Conservation (phyloP, 92 coral and sea anemone species). For the Porites lobata region DNA sequence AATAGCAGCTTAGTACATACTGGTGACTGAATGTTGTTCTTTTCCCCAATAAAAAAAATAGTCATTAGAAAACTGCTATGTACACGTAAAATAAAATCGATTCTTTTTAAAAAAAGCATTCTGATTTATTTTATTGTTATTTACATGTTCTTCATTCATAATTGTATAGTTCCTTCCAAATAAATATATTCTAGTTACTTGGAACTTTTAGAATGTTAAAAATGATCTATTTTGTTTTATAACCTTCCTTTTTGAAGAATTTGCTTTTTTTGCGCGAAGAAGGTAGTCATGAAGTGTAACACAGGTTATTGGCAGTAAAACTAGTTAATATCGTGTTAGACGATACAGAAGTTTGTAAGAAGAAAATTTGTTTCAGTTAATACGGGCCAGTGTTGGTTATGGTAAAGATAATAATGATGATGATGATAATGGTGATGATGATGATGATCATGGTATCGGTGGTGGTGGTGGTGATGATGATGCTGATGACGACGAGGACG, state of each 20-base stretch:
- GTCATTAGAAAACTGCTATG: conserved; percentile 2
- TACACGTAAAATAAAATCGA: conserved; percentile 13
- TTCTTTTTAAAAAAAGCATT: not conserved
- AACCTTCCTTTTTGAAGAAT: not conserved
- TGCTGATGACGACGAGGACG: no score
- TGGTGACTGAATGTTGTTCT: not conserved
- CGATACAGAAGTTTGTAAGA: not conserved
- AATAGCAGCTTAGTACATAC: not conserved
- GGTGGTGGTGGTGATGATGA: no score
- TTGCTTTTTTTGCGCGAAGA: not conserved
- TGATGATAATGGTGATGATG: no score
- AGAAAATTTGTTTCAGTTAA: no score
- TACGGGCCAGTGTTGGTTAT: no score
- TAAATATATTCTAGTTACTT: conserved; percentile 23
- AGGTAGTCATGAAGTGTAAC: not conserved
- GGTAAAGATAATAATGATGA: no score
- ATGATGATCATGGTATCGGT: no score
- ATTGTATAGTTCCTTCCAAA: conserved; percentile 5
- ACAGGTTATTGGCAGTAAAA: not conserved
- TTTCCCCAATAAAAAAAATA: conserved; percentile 1
- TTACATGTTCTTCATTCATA: not conserved
- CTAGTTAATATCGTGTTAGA: no score
- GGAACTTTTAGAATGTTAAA: not conserved
- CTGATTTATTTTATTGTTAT: not conserved
- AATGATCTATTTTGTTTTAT: not conserved